A percentile compares a stretch with the other conserved stretches of the same genome.
Conservation (phyloP, 2,797 vertebrate species). For the Trichosurus vulpecula region DNA sequence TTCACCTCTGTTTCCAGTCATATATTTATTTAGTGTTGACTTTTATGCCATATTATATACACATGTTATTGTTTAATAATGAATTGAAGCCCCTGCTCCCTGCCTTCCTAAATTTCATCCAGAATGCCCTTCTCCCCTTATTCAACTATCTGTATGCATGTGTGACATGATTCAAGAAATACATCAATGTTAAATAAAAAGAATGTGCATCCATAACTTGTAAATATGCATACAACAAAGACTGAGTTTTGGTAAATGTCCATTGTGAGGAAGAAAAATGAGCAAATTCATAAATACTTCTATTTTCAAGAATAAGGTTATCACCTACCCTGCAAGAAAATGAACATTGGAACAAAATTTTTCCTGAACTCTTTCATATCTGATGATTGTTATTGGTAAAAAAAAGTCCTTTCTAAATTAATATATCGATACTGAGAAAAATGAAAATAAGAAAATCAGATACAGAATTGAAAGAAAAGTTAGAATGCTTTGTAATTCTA, state of each 20-base stretch:
- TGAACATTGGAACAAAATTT: neutral
- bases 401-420: neutral
- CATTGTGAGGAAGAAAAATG: neutral
- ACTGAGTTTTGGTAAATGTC: conserved; percentile 8
- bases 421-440: neutral
- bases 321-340: neutral
- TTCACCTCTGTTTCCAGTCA: neutral
- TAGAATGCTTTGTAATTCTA: neutral
- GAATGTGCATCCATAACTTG: neutral
- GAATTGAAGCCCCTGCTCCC: neutral
- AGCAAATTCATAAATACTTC: conserved; percentile 9
- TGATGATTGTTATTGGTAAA: neutral
- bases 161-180: neutral
- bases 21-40: neutral
- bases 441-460: neutral
- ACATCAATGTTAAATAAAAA: conserved; percentile 40
- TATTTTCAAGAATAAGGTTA: neutral
- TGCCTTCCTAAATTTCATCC: neutral
- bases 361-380: neutral
- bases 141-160: neutral
- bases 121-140: neutral
- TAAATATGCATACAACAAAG: neutral
- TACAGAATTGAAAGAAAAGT: neutral
- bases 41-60: neutral
- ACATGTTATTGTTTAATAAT: neutral